phyloP scores from a whole-genome alignment of 2,797 vertebrate genomes.

The Sebastes trivittatus region DNA sequence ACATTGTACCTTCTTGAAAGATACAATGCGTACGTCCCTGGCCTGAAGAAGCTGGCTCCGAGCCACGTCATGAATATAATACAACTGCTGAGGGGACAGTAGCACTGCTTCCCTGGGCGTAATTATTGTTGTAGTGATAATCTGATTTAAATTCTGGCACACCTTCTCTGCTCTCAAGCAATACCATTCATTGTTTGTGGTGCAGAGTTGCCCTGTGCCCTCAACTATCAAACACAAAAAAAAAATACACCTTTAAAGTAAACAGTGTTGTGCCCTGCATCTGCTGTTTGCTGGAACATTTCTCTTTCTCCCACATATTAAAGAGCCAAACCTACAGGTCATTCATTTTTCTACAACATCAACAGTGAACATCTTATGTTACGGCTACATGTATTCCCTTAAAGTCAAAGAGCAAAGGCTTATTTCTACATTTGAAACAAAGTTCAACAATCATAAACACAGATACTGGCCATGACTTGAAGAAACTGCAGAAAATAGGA shows the following conservation, averaged over 20 bases:
- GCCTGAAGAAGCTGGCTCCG: constrained; percentile 5
- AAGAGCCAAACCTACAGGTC: not conserved
- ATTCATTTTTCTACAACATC: constrained; percentile 13
- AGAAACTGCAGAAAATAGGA: not conserved
- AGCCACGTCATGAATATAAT: constrained; percentile 39
- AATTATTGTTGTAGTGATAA: constrained; percentile 35
- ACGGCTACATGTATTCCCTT: not conserved
- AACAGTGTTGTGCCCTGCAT: not conserved
- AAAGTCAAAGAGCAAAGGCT: not conserved
- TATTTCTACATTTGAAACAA: not conserved
- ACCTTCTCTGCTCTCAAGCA: not conserved
- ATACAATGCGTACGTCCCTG: not conserved
- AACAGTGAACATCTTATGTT: not conserved
- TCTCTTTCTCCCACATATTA: constrained; percentile 2
- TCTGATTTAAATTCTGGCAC: constrained; percentile 37
- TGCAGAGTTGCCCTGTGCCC: not conserved
- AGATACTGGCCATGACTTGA: not conserved
- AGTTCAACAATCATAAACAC: not conserved
- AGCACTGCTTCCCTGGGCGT: not conserved
- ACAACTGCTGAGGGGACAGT: constrained; percentile 12
- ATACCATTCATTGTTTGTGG: not conserved
- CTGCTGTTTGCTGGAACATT: not conserved
- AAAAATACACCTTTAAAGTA: not conserved
- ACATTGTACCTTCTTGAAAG: constrained; percentile 23
- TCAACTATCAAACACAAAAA: constrained; percentile 1